Conservation (phyloP, 2,113 vertebrate species). For the Glaucidium brasilianum region DNA sequence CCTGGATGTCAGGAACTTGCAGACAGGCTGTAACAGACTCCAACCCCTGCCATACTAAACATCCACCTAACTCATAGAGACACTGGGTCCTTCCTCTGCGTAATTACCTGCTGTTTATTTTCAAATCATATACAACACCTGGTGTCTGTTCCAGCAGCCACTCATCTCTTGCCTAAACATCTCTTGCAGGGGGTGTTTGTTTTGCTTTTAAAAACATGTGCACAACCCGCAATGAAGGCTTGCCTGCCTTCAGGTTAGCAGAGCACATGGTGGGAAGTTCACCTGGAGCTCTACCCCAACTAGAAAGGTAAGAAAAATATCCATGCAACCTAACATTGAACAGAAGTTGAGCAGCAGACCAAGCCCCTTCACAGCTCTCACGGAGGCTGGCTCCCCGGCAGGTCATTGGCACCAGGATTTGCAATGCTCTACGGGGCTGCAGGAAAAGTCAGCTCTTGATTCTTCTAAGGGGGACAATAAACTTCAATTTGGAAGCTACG, state of each 20-base stretch:
- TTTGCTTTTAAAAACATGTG: not conserved
- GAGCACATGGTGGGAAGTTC: not conserved
- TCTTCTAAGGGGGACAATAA: not conserved
- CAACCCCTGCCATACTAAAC: not conserved
- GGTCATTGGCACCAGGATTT: not conserved
- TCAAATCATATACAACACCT: not conserved
- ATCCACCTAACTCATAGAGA: not conserved
- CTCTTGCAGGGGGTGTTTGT: not conserved
- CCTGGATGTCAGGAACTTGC: not conserved
- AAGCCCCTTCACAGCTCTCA: not conserved
- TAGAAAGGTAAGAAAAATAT: not conserved
- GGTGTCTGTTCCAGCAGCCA: not conserved
- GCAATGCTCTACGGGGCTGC: not conserved
- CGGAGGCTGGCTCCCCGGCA: not conserved
- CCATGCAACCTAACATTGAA: fast-evolving
- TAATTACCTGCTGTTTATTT: not conserved
- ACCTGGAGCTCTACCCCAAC: not conserved
- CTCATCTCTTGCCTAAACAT: not conserved
- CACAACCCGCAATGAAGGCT: not conserved
- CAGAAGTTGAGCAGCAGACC: not conserved
- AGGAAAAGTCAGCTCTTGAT: not conserved
- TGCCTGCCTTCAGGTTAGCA: not conserved
- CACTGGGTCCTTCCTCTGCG: not conserved
- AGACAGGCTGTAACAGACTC: not conserved
- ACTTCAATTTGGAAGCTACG: not conserved